Conservation (phyloP, 2,113 vertebrate species). For the Ia io region DNA sequence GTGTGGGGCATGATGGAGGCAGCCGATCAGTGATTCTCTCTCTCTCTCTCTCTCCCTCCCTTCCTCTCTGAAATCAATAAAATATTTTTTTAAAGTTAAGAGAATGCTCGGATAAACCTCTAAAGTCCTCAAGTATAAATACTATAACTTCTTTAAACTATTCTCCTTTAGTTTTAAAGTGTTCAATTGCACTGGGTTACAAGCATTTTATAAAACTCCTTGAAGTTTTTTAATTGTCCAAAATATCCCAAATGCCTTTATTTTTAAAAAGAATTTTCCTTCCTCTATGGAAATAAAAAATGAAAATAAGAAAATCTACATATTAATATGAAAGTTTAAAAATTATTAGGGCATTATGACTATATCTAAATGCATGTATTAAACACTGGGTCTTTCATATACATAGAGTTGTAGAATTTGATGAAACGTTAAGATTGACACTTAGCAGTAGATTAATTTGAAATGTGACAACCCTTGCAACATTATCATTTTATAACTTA, state of each 20-base stretch:
- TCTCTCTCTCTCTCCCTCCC: too few relatives aligned
- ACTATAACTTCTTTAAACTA: not conserved
- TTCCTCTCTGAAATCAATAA: too few relatives aligned
- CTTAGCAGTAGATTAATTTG: not conserved
- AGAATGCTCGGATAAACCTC: not conserved
- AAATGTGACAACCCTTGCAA: not conserved
- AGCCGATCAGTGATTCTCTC: too few relatives aligned
- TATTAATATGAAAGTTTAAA: not conserved
- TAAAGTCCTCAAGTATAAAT: not conserved
- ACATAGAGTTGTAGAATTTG: not conserved
- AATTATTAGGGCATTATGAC: not conserved
- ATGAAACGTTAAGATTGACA: not conserved
- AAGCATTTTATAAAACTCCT: constrained; percentile 6
- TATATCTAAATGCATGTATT: not conserved
- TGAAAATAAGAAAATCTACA: not conserved
- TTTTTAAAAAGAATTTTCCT: not conserved
- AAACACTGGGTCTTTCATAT: not conserved
- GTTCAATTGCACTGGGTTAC: not conserved
- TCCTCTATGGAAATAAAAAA: not conserved
- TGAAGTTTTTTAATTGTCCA: not conserved
- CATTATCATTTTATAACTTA: not conserved
- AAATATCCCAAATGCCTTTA: not conserved
- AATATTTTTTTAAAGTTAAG: not conserved
- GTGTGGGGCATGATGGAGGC: too few relatives aligned
- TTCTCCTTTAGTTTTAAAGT: not conserved